Evolutionary conservation across 2,888 invertebrate species (phyloP).

Genomic region (Bhutanitis thaidina): DNA sequence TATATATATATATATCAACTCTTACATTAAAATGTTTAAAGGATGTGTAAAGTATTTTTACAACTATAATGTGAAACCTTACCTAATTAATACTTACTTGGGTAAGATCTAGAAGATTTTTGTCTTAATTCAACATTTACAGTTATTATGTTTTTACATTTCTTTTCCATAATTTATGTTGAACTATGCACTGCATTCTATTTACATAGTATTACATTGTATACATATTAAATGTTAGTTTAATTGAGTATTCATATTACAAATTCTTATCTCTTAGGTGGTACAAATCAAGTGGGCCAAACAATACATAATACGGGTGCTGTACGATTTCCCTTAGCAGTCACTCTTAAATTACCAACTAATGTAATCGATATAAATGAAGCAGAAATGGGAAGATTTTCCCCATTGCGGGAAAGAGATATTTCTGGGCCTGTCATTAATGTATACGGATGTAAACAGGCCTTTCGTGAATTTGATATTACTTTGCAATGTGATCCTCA

Average conservation of each 20-base stretch:
- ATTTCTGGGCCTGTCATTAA: constrained; percentile 81
- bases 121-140: too few relatives aligned
- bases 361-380: constrained; percentile 83
- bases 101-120: constrained; percentile 27
- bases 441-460: constrained; percentile 58
- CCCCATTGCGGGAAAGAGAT: constrained; percentile 82
- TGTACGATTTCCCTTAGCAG: constrained; percentile 75
- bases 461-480: constrained; percentile 48
- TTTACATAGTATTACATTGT: too few relatives aligned
- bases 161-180: too few relatives aligned
- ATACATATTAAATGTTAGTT: too few relatives aligned
- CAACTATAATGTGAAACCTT: constrained; percentile 24
- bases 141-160: too few relatives aligned
- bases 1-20: too few relatives aligned
- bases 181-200: too few relatives aligned
- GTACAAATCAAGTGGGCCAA: constrained; percentile 42
- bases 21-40: constrained; percentile 26
- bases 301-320: constrained; percentile 68
- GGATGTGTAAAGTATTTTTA: constrained; percentile 23
- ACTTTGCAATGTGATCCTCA: constrained; percentile 74
- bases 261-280: too few relatives aligned
- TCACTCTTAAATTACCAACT: constrained; percentile 77
- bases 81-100: constrained; percentile 28
- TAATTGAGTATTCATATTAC: too few relatives aligned
- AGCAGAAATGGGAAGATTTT: constrained; percentile 82